phyloP scores from a whole-genome alignment of 2,888 invertebrate genomes.

The Octodonta nipae region DNA sequence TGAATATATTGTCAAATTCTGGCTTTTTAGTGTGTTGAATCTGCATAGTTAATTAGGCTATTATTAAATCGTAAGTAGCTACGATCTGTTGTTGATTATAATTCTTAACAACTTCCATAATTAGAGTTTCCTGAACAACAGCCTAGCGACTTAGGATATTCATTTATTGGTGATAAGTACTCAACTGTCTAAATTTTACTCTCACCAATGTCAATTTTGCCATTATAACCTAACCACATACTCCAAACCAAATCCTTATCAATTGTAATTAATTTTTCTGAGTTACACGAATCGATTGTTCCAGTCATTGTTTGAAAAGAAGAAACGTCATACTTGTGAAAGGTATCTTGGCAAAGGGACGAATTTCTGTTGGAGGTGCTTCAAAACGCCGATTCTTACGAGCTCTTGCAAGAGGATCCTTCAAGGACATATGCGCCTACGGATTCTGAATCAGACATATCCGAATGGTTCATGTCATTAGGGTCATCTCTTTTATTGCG shows the following conservation, averaged over 20 bases:
- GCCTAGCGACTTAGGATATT: conserved; percentile 20
- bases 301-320: conserved; percentile 3
- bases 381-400: conserved; percentile 14
- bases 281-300: not conserved
- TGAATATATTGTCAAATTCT: conserved; percentile 19
- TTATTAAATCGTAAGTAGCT: conserved; percentile 10
- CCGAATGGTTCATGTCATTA: no score
- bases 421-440: not conserved
- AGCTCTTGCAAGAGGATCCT: conserved; percentile 3
- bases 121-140: conserved; percentile 22
- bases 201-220: conserved; percentile 11
- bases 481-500: conserved; percentile 10
- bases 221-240: conserved; percentile 21
- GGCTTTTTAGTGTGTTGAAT: conserved; percentile 19
- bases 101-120: conserved; percentile 2
- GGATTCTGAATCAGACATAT: conserved; percentile 6
- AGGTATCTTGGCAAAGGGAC: conserved; percentile 6
- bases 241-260: conserved; percentile 17
- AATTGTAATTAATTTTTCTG: conserved; percentile 8
- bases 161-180: conserved; percentile 24
- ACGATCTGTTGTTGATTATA: conserved; percentile 3
- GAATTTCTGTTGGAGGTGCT: conserved; percentile 2
- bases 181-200: conserved; percentile 16
- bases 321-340: conserved; percentile 6
- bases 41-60: conserved; percentile 15